These are phyloP conservation scores for Platycercus adscitus DNA, from an alignment of 2,113 vertebrate species.

Conservation along the genomic window DNA sequence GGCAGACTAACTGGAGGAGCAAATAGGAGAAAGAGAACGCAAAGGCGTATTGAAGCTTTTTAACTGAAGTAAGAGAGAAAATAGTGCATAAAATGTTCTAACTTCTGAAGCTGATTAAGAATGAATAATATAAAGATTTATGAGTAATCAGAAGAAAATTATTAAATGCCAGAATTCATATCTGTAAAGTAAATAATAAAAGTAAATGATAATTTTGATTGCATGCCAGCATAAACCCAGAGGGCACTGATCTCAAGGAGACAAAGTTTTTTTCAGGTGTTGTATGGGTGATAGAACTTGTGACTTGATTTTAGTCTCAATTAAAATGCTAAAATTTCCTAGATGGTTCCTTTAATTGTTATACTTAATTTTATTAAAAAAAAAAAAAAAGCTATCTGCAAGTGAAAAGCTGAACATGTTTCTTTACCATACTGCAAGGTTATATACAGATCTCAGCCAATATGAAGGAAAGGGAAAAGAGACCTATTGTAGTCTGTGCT, in stretches of 20 bases:
- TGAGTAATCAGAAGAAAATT: constrained; percentile 22
- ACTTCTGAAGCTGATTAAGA: constrained; percentile 44
- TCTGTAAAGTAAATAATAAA: constrained; percentile 21
- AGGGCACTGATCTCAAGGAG: not conserved
- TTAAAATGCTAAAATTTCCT: not conserved
- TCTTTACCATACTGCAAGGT: not conserved
- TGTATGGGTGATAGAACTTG: not conserved
- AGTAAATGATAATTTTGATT: constrained; percentile 40
- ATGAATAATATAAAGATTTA: constrained; percentile 23
- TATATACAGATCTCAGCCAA: rapidly evolving
- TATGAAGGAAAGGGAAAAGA: not conserved
- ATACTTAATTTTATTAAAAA: not conserved
- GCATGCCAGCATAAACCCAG: not conserved
- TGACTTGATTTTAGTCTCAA: not conserved
- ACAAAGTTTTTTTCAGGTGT: not conserved
- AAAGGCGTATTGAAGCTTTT: not conserved
- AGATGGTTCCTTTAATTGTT: not conserved
- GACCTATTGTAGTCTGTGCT: not conserved
- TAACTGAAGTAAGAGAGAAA: constrained; percentile 17
- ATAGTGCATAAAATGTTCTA: constrained; percentile 44
- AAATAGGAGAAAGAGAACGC: not conserved
- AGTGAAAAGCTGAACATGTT: not conserved
- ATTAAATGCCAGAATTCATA: constrained; percentile 23
- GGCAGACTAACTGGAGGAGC: constrained; percentile 25
- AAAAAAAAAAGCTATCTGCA: not conserved